Evolutionary conservation across 2,797 vertebrate genomes (phyloP).

Genomic region (Chelonia mydas): DNA sequence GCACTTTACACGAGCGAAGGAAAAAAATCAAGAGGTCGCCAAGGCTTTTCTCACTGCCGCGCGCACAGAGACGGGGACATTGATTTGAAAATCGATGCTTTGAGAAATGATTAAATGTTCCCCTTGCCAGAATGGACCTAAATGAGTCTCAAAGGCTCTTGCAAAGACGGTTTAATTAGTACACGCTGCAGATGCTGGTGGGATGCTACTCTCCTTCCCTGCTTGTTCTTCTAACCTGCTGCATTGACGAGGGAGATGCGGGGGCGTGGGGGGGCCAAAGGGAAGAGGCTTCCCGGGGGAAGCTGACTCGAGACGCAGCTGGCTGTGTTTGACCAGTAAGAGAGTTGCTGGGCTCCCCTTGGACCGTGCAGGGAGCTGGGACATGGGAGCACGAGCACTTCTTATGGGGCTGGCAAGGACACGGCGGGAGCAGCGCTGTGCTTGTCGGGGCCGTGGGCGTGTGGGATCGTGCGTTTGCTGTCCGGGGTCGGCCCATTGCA

Average conservation of each 20-base stretch:
- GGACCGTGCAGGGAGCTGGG: background rate
- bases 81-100: constrained; percentile 80
- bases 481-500: too few relatives aligned
- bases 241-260: background rate
- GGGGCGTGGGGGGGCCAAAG: background rate
- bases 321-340: background rate
- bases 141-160: constrained; percentile 77
- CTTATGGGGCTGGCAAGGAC: background rate
- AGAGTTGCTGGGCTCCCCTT: background rate
- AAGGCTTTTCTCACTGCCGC: constrained; percentile 3
- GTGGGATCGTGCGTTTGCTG: too few relatives aligned
- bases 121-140: constrained; percentile 72
- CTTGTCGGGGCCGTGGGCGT: too few relatives aligned
- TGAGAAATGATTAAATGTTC: constrained; percentile 81
- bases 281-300: constrained; percentile 17
- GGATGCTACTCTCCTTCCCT: background rate
- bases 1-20: constrained; percentile 74
- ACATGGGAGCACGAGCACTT: background rate
- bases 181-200: constrained; percentile 22
- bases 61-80: constrained; percentile 76
- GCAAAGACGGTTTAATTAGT: constrained; percentile 74
- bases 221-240: constrained; percentile 26
- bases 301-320: background rate
- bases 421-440: background rate
- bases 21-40: constrained; percentile 69